Base-by-base conservation (phyloP, 2,113 vertebrate species). In the Myotis lucifugus region DNA sequence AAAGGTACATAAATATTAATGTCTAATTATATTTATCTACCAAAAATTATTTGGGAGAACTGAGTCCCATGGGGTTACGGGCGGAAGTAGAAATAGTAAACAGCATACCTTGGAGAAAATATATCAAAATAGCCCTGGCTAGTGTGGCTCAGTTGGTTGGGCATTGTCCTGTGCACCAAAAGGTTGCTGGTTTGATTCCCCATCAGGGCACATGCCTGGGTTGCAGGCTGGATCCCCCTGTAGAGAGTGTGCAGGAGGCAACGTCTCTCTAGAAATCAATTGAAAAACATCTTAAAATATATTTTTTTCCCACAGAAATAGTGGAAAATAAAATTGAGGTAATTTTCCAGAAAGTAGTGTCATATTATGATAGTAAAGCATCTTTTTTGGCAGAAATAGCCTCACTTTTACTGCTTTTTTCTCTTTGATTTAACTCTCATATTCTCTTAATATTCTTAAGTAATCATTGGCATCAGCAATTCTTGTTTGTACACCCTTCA, bases 361-460 rank as follows among this genome's bases (percentile, higher is more conserved):
- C 9, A 77, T 64, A 25, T 67, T 46, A 61, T 48, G 48, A 69
- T 8, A 83, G 67, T n/a, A 69, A 85, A 21, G 66, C 10, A 40
- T 29, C 18, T 64, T 12, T 32, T 78, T 56, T 64, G 29, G 37
- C 17, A 94, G 70, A 90, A 37, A 46, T 3, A 77, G 11, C 21
- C 48, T 86, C 15, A 56, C 4, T 34, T 52, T 27, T 13, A 17
- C 8, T 48, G 7, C n/a, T n/a, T n/a, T 40, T 83, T 46, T 37
- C 19, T 6, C 32, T 81, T 76, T 73, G 14, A 77, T 59, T 93
- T 37, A 29, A 23, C 6, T 70, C 5, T 18, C 3, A 87, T 21
- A 61, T 4, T 15, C 3, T 74, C 34, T 77, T 86, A 86, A 34
- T 77, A 93, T n/a, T 67, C 70, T 48, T 70, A 93, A 54, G 10